Evolutionary conservation across 2,113 vertebrate genomes (phyloP).

Genomic region (Epinephelus fuscoguttatus): DNA sequence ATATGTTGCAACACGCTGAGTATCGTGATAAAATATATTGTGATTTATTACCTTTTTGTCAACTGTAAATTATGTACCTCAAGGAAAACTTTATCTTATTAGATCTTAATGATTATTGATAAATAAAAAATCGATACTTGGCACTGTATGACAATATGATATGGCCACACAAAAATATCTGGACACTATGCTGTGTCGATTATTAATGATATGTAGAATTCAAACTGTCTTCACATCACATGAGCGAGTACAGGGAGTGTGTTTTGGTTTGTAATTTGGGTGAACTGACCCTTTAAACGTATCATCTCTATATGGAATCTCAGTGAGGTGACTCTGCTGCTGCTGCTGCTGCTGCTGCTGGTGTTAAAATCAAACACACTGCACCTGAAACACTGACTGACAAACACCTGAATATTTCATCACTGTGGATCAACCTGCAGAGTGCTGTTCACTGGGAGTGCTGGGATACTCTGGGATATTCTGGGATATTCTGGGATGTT

Average conservation of each 20-base stretch:
- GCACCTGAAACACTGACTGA: neutral
- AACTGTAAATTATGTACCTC: too few relatives aligned
- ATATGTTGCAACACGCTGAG: too few relatives aligned
- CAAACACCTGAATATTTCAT: slow-evolving; percentile 41
- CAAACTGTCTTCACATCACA: too few relatives aligned
- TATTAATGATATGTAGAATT: too few relatives aligned
- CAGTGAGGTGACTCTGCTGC: neutral
- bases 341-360: neutral
- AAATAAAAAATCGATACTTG: too few relatives aligned
- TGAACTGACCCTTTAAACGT: neutral
- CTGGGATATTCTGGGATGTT: slow-evolving; percentile 1
- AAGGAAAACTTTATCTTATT: too few relatives aligned
- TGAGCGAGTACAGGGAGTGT: neutral
- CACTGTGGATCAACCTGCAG: neutral
- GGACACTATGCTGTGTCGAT: too few relatives aligned
- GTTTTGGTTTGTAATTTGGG: neutral
- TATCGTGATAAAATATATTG: too few relatives aligned
- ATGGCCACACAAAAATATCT: too few relatives aligned
- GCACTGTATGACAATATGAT: too few relatives aligned
- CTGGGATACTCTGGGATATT: neutral
- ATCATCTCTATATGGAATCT: neutral
- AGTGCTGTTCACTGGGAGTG: slow-evolving; percentile 4
- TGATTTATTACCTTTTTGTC: too few relatives aligned
- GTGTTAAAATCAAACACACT: slow-evolving; percentile 13
- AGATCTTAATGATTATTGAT: too few relatives aligned